Base-by-base conservation (phyloP, 2,888 invertebrate species). In the Xylophagus ater region DNA sequence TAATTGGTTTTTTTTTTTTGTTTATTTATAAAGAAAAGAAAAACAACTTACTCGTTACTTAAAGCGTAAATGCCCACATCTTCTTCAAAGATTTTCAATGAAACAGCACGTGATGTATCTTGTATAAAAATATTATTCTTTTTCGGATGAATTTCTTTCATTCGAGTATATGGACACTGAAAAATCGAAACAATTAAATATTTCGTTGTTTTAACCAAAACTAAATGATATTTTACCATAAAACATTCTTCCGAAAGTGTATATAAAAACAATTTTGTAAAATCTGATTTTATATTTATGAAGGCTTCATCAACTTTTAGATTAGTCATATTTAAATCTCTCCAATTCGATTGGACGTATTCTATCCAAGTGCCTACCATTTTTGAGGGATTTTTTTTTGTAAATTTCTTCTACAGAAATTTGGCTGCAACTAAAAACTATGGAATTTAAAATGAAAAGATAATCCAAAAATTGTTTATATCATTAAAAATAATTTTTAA, bases 281-380 rank as follows among this genome's bases (percentile, higher is more conserved):
- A 51, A n/a, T 48, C 49, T 12, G 58, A 65, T 12, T 53, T 56
- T 21, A 70, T 64, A 41, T 66, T 62, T 51, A 72, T 59, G 51
- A 76, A 83, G 0, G 81, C 81, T 60, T 83, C 66, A 53, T 85
- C 82, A 53, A 75, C 72, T 44, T 61, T 58, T 52, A 84, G 55
- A 8, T 68, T 58, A 1, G 70, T 67, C 64, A 79, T 65, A 51
- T 76, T 67, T 36, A 76, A 63, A 13, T 70, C 69, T 37, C 69
- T 66, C 57, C 70, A 70, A 1, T 68, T 69, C 10, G 76, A 74
- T 43, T 70, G 67, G 1, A 57, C 58, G 37, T 60, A 62, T 55
- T 78, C 78, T 41, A 73, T 55, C 70, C 76, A 75, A 35, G 70
- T 67, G 43, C 65, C 63, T 58, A 71, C 61, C 23, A 25, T 29